These are phyloP conservation scores for Paramisgurnus dabryanus DNA, from an alignment of 2,113 vertebrate species.

Conservation along the genomic window DNA sequence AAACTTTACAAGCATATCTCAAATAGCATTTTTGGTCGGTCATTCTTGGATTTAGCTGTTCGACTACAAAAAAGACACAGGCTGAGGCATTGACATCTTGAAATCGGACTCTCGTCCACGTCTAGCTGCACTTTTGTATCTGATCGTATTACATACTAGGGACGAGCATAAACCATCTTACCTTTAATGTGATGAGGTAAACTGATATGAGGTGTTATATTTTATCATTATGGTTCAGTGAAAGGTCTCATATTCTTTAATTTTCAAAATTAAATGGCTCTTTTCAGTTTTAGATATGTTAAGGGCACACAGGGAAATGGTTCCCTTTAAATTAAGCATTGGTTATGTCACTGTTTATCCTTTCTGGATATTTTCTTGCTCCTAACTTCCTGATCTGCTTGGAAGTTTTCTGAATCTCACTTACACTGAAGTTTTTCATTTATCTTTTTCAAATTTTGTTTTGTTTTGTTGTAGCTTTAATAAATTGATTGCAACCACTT, in stretches of 20 bases:
- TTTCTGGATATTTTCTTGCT: too few species aligned
- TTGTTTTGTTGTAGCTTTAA: too few species aligned
- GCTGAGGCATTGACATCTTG: not conserved
- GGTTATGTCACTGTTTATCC: too few species aligned
- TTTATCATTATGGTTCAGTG: slow-evolving; percentile 13
- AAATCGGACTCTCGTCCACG: not conserved
- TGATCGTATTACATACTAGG: slow-evolving; percentile 25
- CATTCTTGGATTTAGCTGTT: not conserved
- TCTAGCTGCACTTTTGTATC: not conserved
- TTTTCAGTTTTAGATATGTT: too few species aligned
- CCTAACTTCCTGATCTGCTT: too few species aligned
- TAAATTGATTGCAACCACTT: too few species aligned
- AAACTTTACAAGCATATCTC: not conserved
- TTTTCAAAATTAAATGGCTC: too few species aligned
- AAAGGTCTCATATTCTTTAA: not conserved
- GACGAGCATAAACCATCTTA: slow-evolving; percentile 13
- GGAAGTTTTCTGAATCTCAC: not conserved
- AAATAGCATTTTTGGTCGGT: not conserved
- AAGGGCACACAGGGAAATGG: too few species aligned
- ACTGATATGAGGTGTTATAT: slow-evolving; percentile 21
- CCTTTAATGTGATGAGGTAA: slow-evolving; percentile 5
- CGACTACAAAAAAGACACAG: not conserved
- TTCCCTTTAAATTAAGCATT: too few species aligned
- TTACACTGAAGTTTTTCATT: too few species aligned
- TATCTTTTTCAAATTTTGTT: too few species aligned